Evolutionary conservation across 2,888 invertebrate species (phyloP), one percentile per base, ranked within the genome.

Genomic region (Taenaris catops): DNA sequence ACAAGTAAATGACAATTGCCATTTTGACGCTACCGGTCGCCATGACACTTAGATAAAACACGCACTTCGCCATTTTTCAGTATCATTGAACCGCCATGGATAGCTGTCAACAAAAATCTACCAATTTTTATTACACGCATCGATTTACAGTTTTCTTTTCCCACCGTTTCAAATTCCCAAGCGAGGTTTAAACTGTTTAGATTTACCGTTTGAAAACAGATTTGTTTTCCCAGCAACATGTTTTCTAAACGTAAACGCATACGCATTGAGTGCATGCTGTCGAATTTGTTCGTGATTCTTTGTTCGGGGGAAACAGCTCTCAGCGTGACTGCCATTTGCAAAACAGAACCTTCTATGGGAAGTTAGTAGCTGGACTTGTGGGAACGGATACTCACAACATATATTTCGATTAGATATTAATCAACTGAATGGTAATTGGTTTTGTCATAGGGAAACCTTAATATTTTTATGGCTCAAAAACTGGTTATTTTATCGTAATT

Each of bases 341-440:
- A 61, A 63, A 62, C 62, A 52, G 55, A 48, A 52, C 51, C 53
- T 55, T 51, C 50, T 58, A 53, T 44, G 50, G 51, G 46, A 56
- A 17, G 6, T 10, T 10, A 4, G 18, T 4, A 48, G 49, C 52
- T 53, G 57, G 60, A 68, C 63, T 58, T 51, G 55, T 62, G 61
- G 60, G 66, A 66, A 70, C 49, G 39, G 53, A 62, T 66, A 72
- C 69, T 66, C 66, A 66, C 4, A 69, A 63, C 62, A 63, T 28
- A 7, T 19, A 63, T 70, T 34, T 26, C n/a, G 29, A 29, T 24
- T 17, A 18, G 34, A 31, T 25, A 26, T 28, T 14, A 16, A 21
- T 31, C 21, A 21, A 21, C 8, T 9, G 12, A 14, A 19, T 7
- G 8, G 14, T 23, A 23, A 31, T 31, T 31, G 31, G 23, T 10